Evolutionary conservation across 2,888 invertebrate species (phyloP), one percentile per base, ranked within the genome.

Genomic region (Tinea semifulvella): DNA sequence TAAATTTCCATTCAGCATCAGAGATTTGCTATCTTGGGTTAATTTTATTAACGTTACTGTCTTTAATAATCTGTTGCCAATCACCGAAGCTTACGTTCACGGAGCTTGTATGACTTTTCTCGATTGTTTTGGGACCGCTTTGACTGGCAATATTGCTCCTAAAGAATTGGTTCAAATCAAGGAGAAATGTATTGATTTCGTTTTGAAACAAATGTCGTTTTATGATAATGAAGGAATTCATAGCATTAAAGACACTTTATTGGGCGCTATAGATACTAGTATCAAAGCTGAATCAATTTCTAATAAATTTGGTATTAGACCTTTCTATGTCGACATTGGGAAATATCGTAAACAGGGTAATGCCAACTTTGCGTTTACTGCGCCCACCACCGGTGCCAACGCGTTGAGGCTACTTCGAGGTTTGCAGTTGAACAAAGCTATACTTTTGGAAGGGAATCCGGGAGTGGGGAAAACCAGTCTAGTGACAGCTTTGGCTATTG

Each of bases 381-480:
- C 92, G 0, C 90, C 90, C 0, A 93, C 92, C 1, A 91, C 92
- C 1, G 85, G 87, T 40, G 79, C 85, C 16, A 99, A 99, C 71
- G 87, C 92, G 0, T 77, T 94, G 48, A 86, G 96, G 48, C 65
- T 99, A 7, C 69, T 99, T 27, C 85, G 98, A 47, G 97, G 93
- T 0, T 79, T 99, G 57, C 94, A 96, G 58, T 69, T 98, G 47
- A 91, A 91, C 49, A 94, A 96, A 65, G 96, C 98, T 0, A 88
- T 99, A 47, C 83, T 99, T 44, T 72, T 99, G 13, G 99, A 99
- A 81, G 99, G 96, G 2, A 94, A 96, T 56, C 99, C 99, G 2
- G 99, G 99, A 2, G 98, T 98, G 14, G 99, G 99, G 2, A 99
- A 99, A 75, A 98, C 98, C 0, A 96, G 96, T 53, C 83, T 98